Evolutionary conservation across 2,113 vertebrate species (phyloP).

Genomic region (Pampusana beccarii): DNA sequence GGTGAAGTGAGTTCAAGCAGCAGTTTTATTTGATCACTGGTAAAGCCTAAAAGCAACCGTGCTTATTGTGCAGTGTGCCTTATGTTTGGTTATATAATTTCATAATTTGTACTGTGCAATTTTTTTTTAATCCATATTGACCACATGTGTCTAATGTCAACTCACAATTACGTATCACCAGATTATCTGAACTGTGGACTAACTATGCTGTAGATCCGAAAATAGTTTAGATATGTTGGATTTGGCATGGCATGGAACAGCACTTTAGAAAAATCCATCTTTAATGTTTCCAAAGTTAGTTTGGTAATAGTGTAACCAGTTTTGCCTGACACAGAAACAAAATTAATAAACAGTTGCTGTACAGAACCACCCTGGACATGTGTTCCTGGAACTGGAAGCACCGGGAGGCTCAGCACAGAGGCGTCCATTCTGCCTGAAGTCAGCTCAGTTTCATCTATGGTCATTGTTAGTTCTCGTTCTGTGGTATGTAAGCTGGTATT

Average conservation of each 20-base stretch:
- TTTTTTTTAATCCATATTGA: background rate
- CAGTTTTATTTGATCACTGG: background rate
- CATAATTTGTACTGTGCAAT: background rate
- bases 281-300: background rate
- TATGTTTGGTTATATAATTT: background rate
- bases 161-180: fast-evolving
- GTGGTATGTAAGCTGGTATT: background rate
- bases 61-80: background rate
- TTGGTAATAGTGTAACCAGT: background rate
- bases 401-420: background rate
- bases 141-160: background rate
- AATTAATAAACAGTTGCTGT: background rate
- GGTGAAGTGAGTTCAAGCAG: background rate
- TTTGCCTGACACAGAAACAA: background rate
- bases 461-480: background rate
- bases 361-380: background rate
- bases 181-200: background rate
- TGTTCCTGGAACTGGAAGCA: background rate
- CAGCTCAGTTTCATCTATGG: background rate
- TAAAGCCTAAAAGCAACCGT: background rate
- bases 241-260: background rate
- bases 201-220: background rate
- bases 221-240: background rate
- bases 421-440: background rate
- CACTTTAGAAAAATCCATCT: background rate